Evolutionary conservation across 2,797 vertebrate genomes (phyloP).

Genomic region (Chelon auratus): DNA sequence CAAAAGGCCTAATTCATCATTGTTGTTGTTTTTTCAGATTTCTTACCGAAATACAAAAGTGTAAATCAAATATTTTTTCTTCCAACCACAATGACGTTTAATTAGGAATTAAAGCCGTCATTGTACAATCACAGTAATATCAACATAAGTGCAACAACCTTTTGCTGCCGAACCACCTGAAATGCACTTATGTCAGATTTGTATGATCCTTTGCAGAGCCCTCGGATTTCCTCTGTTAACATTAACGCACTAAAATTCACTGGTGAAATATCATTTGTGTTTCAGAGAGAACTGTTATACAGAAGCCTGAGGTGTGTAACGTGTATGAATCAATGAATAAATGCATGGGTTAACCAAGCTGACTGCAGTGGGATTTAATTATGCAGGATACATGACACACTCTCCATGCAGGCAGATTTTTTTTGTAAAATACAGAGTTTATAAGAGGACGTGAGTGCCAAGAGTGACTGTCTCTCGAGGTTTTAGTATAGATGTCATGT

Average conservation of each 20-base stretch:
- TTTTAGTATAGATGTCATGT: too few relatives aligned
- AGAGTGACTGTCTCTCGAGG: too few relatives aligned
- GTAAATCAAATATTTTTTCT: slow-evolving; percentile 4
- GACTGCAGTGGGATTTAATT: neutral
- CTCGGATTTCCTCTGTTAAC: neutral
- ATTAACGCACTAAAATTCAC: neutral
- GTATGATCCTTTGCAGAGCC: neutral
- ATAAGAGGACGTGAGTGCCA: too few relatives aligned
- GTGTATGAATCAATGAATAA: neutral
- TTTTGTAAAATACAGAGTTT: neutral
- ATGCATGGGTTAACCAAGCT: too few relatives aligned
- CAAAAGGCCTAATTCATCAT: slow-evolving; percentile 34
- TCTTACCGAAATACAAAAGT: neutral
- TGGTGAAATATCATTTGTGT: neutral
- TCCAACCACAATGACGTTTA: slow-evolving; percentile 1
- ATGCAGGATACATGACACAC: neutral
- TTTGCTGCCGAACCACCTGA: neutral
- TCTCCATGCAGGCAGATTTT: neutral
- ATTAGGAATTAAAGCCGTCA: slow-evolving; percentile 15
- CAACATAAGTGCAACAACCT: too few relatives aligned
- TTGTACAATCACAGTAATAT: neutral
- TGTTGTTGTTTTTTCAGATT: slow-evolving; percentile 10
- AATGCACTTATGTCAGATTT: neutral
- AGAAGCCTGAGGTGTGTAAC: too few relatives aligned
- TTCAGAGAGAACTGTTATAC: neutral